These are phyloP conservation scores for Artibeus jamaicensis DNA, from an alignment of 2,797 vertebrate genomes.

Conservation along the genomic window DNA sequence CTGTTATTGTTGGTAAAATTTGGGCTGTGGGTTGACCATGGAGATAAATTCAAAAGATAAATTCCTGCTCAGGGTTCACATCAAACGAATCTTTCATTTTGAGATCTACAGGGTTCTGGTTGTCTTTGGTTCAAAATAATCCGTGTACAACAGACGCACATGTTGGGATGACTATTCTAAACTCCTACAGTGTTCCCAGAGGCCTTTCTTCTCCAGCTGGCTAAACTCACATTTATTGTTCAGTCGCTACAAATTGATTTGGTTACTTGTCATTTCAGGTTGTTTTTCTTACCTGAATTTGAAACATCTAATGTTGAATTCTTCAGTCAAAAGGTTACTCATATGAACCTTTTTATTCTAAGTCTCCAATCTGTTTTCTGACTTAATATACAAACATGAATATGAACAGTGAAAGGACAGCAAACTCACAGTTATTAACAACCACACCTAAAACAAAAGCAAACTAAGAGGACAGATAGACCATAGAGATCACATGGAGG, in stretches of 20 bases:
- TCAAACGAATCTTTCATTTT: background rate
- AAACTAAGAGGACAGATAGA: too few relatives aligned
- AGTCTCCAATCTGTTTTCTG: background rate
- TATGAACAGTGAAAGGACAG: too few relatives aligned
- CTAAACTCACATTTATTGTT: background rate
- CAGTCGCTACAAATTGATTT: constrained; percentile 45
- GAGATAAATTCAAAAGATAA: too few relatives aligned
- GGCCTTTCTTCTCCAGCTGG: background rate
- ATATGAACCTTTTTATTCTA: background rate
- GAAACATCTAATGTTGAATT: background rate
- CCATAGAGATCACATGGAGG: too few relatives aligned
- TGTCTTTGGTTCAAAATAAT: background rate
- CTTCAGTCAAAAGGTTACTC: background rate
- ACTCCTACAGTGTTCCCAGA: background rate
- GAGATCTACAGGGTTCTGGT: background rate
- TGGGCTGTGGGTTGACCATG: background rate
- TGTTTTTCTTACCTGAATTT: background rate
- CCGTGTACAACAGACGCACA: background rate
- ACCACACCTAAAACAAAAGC: too few relatives aligned
- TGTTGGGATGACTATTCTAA: background rate
- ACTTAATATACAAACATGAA: background rate
- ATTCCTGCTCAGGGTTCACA: background rate
- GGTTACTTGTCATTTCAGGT: constrained; percentile 1
- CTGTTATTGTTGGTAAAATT: background rate
- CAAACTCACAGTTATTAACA: too few relatives aligned